Evolutionary conservation across 2,888 invertebrate species (phyloP).

Genomic region (Mesorhabditis spiculigera): DNA sequence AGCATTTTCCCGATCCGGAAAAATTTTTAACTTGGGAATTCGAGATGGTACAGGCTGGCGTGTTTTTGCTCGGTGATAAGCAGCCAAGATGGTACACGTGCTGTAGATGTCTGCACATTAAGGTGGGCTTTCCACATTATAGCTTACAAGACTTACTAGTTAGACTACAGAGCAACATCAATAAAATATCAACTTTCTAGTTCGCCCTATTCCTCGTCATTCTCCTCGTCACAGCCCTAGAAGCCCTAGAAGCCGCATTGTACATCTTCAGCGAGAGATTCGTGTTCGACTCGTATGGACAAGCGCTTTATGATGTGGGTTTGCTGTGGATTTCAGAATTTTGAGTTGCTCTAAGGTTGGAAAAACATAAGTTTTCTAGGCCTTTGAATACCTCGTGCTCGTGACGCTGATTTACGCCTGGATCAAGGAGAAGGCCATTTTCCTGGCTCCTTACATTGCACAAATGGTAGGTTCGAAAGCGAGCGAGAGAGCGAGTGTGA

Average conservation of each 20-base stretch:
- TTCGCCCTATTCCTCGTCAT: neutral
- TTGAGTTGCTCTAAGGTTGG: too few species aligned
- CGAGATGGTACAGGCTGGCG: too few species aligned
- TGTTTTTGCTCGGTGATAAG: too few species aligned
- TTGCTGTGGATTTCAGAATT: neutral
- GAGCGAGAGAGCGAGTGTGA: neutral
- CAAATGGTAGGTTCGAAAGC: neutral
- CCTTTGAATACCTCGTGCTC: neutral
- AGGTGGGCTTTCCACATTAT: too few species aligned
- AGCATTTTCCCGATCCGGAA: too few species aligned
- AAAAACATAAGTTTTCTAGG: neutral
- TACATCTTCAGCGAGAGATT: neutral
- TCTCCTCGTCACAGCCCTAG: neutral
- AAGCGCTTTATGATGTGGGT: neutral
- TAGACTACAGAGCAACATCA: too few species aligned
- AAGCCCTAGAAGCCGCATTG: neutral
- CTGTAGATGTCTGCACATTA: too few species aligned
- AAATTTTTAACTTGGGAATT: too few species aligned
- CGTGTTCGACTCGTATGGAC: neutral
- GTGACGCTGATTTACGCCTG: neutral
- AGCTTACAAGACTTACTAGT: too few species aligned
- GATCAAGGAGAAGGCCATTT: neutral
- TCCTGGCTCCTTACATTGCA: neutral
- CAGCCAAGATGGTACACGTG: too few species aligned
- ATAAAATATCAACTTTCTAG: neutral